phyloP scores from a whole-genome alignment of 2,113 vertebrate species.

The Cercocebus atys region DNA sequence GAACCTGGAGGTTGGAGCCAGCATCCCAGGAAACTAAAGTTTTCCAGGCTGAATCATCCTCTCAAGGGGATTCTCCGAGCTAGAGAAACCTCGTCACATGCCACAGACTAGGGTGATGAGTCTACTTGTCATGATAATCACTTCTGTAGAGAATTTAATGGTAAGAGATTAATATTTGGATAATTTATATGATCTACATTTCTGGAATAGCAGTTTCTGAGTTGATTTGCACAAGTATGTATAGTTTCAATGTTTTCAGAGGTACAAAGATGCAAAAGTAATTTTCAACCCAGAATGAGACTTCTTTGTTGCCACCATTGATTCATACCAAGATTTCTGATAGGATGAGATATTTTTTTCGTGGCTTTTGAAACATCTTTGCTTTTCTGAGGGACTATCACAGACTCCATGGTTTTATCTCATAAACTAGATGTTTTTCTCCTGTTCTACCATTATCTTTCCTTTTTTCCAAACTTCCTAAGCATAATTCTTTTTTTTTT shows the following conservation, averaged over 20 bases:
- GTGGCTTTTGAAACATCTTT: background rate
- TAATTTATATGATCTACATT: background rate
- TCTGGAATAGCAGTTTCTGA: background rate
- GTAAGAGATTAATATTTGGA: background rate
- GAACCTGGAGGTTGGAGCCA: background rate
- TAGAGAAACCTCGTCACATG: background rate
- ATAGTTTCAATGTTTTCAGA: conserved; percentile 26
- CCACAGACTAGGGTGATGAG: background rate
- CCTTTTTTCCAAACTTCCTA: background rate
- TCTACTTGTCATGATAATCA: background rate
- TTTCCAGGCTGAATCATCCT: background rate
- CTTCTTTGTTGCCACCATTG: background rate
- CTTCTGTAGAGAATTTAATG: conserved; percentile 22
- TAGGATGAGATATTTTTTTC: background rate
- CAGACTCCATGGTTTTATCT: background rate
- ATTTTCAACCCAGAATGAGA: conserved; percentile 16
- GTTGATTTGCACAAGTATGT: background rate
- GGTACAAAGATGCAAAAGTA: background rate
- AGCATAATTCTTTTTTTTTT: background rate
- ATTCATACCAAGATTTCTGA: background rate
- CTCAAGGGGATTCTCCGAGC: background rate
- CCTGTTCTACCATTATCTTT: background rate
- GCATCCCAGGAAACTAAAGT: background rate
- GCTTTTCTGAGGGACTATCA: conserved; percentile 19
- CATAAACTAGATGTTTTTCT: background rate